Percentiles rank a stretch among this genome's conserved stretches.
Conservation (phyloP, 2,797 vertebrate species). For the Pampus argenteus region DNA sequence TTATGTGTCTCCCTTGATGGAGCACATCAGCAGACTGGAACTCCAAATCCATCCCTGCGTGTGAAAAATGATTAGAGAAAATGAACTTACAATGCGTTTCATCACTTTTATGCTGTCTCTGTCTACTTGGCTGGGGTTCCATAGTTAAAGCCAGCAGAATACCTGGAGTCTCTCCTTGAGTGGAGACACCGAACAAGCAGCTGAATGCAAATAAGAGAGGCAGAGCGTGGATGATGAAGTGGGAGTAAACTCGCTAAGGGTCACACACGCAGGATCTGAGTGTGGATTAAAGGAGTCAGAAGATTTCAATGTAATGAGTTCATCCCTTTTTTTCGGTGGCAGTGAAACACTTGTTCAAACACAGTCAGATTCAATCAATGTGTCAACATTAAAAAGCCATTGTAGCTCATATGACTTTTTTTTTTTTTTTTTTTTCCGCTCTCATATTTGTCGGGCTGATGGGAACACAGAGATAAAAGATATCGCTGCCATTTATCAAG, state of each 20-base stretch:
- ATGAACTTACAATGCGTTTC: constrained; percentile 58
- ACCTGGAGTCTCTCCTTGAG: constrained; percentile 47
- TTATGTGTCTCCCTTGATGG: constrained; percentile 50
- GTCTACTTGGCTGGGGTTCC: constrained; percentile 21
- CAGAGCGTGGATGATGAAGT: not conserved
- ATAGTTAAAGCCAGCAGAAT: constrained; percentile 19
- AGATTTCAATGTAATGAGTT: constrained; percentile 10
- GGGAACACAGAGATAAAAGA: constrained; percentile 22
- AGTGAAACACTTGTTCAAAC: constrained; percentile 25
- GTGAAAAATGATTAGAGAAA: constrained; percentile 66
- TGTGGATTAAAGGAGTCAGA: constrained; percentile 29
- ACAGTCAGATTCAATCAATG: constrained; percentile 27
- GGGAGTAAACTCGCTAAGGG: constrained; percentile 14
- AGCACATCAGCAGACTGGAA: constrained; percentile 54
- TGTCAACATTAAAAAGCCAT: constrained; percentile 43
- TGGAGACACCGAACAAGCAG: constrained; percentile 5
- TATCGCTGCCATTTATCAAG: constrained; percentile 18
- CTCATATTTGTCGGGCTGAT: constrained; percentile 43
- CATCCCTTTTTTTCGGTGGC: constrained; percentile 12
- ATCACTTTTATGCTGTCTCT: constrained; percentile 59
- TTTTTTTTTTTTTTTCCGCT: constrained; percentile 15
- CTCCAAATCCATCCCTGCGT: constrained; percentile 48
- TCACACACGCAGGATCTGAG: constrained; percentile 13
- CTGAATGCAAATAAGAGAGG: constrained; percentile 5
- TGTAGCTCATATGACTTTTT: constrained; percentile 37